These are phyloP conservation scores for Agonopterix alstromeriana DNA, from an alignment of 2,888 invertebrate genomes.

Conservation along the genomic window DNA sequence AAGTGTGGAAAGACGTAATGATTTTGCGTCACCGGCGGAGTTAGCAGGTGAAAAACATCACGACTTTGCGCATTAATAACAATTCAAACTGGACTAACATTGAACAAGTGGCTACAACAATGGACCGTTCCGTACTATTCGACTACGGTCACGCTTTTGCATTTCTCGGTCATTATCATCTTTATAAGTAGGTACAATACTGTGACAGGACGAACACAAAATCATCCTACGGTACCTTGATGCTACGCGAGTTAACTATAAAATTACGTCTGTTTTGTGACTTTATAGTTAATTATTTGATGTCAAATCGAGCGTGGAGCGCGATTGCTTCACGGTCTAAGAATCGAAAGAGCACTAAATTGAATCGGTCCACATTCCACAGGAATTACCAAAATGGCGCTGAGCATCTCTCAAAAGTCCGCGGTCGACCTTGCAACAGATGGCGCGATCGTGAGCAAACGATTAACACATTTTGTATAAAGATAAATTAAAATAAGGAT, in stretches of 20 bases:
- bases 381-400: conserved; percentile 15
- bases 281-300: conserved; percentile 29
- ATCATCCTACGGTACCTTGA: conserved; percentile 1
- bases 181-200: background rate
- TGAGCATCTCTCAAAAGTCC: conserved; percentile 25
- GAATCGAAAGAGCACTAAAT: conserved; percentile 21
- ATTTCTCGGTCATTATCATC: conserved; percentile 27
- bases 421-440: conserved; percentile 37
- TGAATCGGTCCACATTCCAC: conserved; percentile 31
- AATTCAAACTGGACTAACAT: background rate
- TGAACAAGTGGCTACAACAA: conserved; percentile 4
- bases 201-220: conserved; percentile 13
- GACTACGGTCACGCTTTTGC: conserved; percentile 17
- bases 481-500: conserved; percentile 24
- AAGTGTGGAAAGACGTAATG: background rate
- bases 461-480: conserved; percentile 23
- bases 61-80: background rate
- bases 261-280: too few relatives aligned
- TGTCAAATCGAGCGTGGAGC: conserved; percentile 23
- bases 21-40: background rate
- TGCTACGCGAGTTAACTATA: too few relatives aligned
- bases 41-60: background rate
- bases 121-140: background rate
- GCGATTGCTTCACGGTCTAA: conserved; percentile 30
- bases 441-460: conserved; percentile 28